Base-by-base conservation (phyloP, 2,888 invertebrate genomes). In the Erebia epiphron region DNA sequence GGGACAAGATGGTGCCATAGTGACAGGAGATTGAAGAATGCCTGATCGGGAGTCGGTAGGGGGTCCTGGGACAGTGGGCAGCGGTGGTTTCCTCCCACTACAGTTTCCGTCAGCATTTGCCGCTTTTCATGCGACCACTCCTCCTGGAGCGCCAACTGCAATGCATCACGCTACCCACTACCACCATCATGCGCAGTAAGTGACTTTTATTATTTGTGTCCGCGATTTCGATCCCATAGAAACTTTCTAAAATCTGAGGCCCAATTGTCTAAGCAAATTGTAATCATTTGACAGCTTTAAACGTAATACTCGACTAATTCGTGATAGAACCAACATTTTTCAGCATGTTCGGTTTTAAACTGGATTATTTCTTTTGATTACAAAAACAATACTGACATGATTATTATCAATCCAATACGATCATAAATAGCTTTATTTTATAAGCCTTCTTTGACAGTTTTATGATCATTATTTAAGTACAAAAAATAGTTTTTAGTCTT, bases 81-180 rank as follows among this genome's bases (percentile, higher is more conserved):
- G 94, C 85, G 85, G 93, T 87, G 85, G 94, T 86, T 94, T 94
- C 87, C 85, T 95, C 88, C 94, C 94, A 79, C 88, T 94, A 78
- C 94, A 94, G 85, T 94, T 94, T 80, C 94, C 94, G 62, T 94
- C 94, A 77, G 94, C 94, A 68, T 94, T 94, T 79, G 94, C 95
- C 71, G 94, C 95, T 57, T 95, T 95, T 85, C 94, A 96, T 83
- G 95, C 95, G 77, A 94, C 94, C 26, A 87, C 94, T 92, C 88
- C 94, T 91, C 90, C 94, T 82, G 92, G 96, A 79, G 91, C 95
- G 90, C 87, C 83, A 49, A 86, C 94, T 87, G 94, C 94, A 63
- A 92, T 95, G 94, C 92, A 95, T 86, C 95, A 87, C 92, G 94
- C 90, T 75, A 94, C 90, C 76, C 94, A 93, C 78, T 92, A 91